Percentiles rank a stretch among this genome's conserved stretches.
Evolutionary conservation across 2,888 invertebrate species (phyloP).

Genomic region (Monoplex corrugatus): DNA sequence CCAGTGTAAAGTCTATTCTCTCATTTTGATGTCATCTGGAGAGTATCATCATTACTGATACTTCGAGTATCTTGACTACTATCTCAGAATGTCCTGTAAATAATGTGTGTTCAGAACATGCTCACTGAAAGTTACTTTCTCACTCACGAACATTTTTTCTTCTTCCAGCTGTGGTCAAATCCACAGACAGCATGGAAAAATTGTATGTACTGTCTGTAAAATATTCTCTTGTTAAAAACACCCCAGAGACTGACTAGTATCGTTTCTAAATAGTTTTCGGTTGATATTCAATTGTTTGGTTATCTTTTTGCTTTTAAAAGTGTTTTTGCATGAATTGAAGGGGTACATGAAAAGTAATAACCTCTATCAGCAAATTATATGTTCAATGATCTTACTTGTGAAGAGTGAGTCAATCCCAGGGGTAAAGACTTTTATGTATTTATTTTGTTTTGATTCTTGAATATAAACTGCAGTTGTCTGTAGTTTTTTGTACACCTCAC

Average conservation of each 20-base stretch:
- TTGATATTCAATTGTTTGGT: not conserved
- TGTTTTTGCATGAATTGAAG: slow-evolving; percentile 17
- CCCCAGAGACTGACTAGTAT: not conserved
- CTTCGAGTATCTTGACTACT: too few relatives aligned
- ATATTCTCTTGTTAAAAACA: not conserved
- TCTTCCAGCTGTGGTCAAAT: too few relatives aligned
- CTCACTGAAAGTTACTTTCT: too few relatives aligned
- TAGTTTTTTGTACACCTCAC: not conserved
- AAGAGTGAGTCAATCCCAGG: not conserved
- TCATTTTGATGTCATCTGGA: too few relatives aligned
- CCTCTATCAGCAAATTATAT: not conserved
- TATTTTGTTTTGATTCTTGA: not conserved
- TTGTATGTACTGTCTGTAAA: slow-evolving; percentile 2
- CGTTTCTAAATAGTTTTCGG: not conserved
- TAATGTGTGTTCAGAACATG: too few relatives aligned
- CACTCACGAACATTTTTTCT: too few relatives aligned
- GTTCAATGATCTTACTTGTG: not conserved
- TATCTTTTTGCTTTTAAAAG: slow-evolving; percentile 28
- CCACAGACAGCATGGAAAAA: slow-evolving; percentile 4
- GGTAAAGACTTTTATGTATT: not conserved
- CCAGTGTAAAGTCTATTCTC: too few relatives aligned
- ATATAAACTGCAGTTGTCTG: not conserved
- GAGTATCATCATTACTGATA: too few relatives aligned
- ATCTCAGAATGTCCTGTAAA: too few relatives aligned
- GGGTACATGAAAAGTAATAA: not conserved